A percentile compares a stretch with the other conserved stretches of the same genome.
Conservation (phyloP, 2,797 vertebrate species). For the Neosalanx taihuensis region DNA sequence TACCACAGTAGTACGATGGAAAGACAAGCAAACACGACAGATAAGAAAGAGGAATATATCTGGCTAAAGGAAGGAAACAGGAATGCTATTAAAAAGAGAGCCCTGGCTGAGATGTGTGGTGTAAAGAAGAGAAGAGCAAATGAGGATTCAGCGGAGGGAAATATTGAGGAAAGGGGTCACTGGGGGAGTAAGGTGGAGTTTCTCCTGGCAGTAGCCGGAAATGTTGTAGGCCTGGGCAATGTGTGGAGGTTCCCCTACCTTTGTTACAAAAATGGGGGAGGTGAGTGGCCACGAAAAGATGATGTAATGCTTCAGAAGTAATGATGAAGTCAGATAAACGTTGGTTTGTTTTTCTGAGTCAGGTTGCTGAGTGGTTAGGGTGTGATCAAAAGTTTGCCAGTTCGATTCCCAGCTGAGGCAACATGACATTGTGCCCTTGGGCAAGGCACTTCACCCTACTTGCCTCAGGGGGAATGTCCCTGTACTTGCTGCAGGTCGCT, state of each 20-base stretch:
- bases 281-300: constrained; percentile 45
- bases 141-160: background rate
- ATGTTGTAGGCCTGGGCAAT: constrained; percentile 70
- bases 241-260: constrained; percentile 78
- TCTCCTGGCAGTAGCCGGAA: constrained; percentile 70
- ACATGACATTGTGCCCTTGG: too few species aligned
- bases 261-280: constrained; percentile 77
- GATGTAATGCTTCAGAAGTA: background rate
- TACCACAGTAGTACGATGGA: background rate
- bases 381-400: too few species aligned
- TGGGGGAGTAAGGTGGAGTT: constrained; percentile 70
- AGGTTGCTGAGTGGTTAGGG: too few species aligned
- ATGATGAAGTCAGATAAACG: background rate
- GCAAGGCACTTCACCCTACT: too few species aligned
- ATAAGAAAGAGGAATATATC: background rate
- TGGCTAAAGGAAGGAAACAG: background rate
- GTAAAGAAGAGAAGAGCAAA: constrained; percentile 1
- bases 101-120: constrained; percentile 17
- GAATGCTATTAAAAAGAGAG: background rate
- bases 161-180: constrained; percentile 65
- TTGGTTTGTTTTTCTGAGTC: background rate
- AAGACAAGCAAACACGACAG: background rate
- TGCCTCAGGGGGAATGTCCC: too few species aligned
- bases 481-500: too few species aligned
- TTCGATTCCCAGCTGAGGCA: too few species aligned